phyloP scores from a whole-genome alignment of 2,888 invertebrate genomes.

The Melanostoma scalare region DNA sequence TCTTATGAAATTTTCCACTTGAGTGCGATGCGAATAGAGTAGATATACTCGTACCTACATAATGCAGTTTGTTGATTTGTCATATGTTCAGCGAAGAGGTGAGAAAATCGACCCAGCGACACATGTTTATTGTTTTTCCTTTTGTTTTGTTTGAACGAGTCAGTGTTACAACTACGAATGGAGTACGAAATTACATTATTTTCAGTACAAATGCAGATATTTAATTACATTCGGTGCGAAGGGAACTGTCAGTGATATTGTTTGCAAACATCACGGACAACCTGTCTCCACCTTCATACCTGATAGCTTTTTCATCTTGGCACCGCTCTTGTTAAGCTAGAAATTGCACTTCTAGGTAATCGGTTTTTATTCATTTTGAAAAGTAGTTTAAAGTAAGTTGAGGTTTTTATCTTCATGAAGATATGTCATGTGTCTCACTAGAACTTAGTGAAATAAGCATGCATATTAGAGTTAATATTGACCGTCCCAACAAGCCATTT shows the following conservation, averaged over 20 bases:
- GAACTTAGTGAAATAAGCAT: no score
- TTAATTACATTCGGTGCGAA: conserved; percentile 33
- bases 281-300: conserved; percentile 34
- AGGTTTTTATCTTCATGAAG: no score
- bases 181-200: conserved; percentile 5
- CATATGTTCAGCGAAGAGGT: conserved; percentile 37
- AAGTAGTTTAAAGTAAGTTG: neutral
- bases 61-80: conserved; percentile 43
- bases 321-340: neutral
- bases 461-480: no score
- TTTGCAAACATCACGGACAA: conserved; percentile 46
- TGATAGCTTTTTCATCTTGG: conserved; percentile 19
- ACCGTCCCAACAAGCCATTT: no score
- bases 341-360: neutral
- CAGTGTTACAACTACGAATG: conserved; percentile 22
- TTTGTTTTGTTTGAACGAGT: conserved; percentile 12
- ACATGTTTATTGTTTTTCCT: conserved; percentile 9
- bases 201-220: conserved; percentile 24
- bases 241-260: conserved; percentile 30
- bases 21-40: conserved; percentile 37
- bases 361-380: conserved; percentile 6
- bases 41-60: neutral
- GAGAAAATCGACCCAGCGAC: conserved; percentile 37
- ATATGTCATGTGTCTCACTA: no score
- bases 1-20: conserved; percentile 55